Percentiles rank a stretch among this genome's conserved stretches.
These are phyloP conservation scores for Hydrotaea diabolus DNA, from an alignment of 2,888 invertebrate genomes.

Conservation along the genomic window DNA sequence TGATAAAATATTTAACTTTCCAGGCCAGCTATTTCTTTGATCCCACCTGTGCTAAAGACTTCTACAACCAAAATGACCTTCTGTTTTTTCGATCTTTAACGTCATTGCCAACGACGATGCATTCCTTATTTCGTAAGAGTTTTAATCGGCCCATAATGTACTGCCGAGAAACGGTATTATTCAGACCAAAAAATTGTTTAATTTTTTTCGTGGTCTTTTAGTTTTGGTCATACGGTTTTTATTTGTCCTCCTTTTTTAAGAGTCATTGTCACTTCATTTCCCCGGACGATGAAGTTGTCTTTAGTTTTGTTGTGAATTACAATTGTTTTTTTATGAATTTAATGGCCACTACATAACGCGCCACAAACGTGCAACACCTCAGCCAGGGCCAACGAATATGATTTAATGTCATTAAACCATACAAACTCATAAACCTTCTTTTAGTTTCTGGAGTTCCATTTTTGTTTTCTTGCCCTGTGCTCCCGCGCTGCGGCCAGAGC, in stretches of 20 bases:
- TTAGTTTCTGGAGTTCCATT: not conserved
- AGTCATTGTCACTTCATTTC: too few relatives aligned
- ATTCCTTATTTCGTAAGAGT: not conserved
- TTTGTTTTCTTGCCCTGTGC: too few relatives aligned
- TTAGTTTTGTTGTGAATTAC: not conserved
- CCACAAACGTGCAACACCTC: slow-evolving; percentile 52
- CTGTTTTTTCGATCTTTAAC: not conserved
- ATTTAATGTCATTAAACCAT: slow-evolving; percentile 63
- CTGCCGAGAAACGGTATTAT: not conserved
- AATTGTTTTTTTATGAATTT: slow-evolving; percentile 35
- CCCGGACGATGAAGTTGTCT: too few relatives aligned
- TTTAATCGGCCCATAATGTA: too few relatives aligned
- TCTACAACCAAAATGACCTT: slow-evolving; percentile 34
- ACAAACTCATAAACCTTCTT: slow-evolving; percentile 66
- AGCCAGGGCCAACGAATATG: slow-evolving; percentile 19
- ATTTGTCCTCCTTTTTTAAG: slow-evolving; percentile 36
- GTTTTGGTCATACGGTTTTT: slow-evolving; percentile 54
- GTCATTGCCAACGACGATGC: not conserved
- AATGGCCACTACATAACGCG: slow-evolving; percentile 8
- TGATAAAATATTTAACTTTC: too few relatives aligned
- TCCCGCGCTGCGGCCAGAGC: not conserved
- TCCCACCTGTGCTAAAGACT: not conserved
- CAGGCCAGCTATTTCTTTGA: slow-evolving; percentile 40
- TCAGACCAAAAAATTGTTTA: not conserved
- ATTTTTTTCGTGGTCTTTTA: not conserved